Percentiles rank a stretch among this genome's conserved stretches.
Conservation (phyloP, 2,113 vertebrate species). For the Cynoglossus semilaevis region DNA sequence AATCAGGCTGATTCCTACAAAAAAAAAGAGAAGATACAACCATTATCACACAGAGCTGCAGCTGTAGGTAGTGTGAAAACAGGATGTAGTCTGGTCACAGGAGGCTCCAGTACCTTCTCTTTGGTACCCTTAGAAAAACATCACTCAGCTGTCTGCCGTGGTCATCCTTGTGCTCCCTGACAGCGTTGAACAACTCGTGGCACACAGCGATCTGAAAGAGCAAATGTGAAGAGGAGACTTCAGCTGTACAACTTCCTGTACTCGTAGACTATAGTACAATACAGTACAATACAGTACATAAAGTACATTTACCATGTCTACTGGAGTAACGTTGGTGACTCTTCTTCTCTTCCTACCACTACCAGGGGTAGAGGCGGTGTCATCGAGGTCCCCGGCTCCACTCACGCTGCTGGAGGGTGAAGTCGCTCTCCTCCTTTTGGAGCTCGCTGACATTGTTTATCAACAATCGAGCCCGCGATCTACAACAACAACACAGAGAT, state of each 20-base stretch:
- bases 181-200: slow-evolving; percentile 94
- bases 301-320: slow-evolving; percentile 85
- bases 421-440: slow-evolving; percentile 93
- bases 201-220: slow-evolving; percentile 90
- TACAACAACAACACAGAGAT: background rate
- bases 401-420: slow-evolving; percentile 96
- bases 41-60: background rate
- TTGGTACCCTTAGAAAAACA: slow-evolving; percentile 91
- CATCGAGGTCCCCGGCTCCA: slow-evolving; percentile 90
- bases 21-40: slow-evolving; percentile 8
- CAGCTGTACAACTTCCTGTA: background rate
- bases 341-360: slow-evolving; percentile 89
- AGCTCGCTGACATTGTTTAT: slow-evolving; percentile 75
- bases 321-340: slow-evolving; percentile 84
- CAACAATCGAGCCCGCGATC: slow-evolving; percentile 44
- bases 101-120: slow-evolving; percentile 88
- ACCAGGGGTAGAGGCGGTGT: slow-evolving; percentile 83
- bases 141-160: slow-evolving; percentile 93
- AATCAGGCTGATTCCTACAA: slow-evolving; percentile 92
- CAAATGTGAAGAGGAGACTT: background rate
- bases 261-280: no score
- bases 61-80: no score
- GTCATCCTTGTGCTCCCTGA: slow-evolving; percentile 94
- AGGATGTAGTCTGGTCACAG: background rate
- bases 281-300: no score